phyloP scores from a whole-genome alignment of 2,797 vertebrate species.

The Ambastaia sidthimunki region DNA sequence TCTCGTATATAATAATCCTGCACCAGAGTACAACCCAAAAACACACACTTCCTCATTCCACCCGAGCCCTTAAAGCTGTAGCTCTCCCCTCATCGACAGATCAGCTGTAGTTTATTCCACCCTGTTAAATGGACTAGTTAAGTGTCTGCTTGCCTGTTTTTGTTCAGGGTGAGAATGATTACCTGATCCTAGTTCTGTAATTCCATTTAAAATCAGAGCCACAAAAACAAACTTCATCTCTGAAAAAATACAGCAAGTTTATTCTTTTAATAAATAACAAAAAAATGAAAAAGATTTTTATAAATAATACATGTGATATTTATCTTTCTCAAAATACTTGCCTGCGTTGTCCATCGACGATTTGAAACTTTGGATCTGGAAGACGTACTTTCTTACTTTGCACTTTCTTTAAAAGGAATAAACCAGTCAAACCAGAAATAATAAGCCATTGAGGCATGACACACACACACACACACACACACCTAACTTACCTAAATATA shows the following conservation, averaged over 20 bases:
- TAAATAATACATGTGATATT: neutral
- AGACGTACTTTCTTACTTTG: slow-evolving; percentile 5
- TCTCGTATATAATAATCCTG: neutral
- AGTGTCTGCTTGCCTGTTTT: neutral
- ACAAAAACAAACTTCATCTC: neutral
- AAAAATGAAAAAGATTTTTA: too few relatives aligned
- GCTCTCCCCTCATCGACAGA: neutral
- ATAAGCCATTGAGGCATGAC: neutral
- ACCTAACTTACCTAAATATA: neutral
- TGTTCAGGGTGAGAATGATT: neutral
- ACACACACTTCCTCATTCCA: neutral
- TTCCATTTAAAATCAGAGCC: neutral
- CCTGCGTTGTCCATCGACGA: neutral
- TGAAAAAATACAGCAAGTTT: too few relatives aligned
- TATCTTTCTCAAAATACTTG: neutral
- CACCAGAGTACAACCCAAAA: neutral
- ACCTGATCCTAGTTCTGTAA: neutral
- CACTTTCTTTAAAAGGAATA: neutral
- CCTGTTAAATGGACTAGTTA: neutral
- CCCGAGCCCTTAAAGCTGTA: neutral
- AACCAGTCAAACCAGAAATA: slow-evolving; percentile 23
- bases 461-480: neutral
- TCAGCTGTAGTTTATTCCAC: neutral
- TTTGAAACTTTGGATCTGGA: neutral
- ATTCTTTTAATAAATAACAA: too few relatives aligned